Percentiles rank a stretch among this genome's conserved stretches.
Conservation (phyloP, 2,797 vertebrate genomes). For the Simalia tracyae region DNA sequence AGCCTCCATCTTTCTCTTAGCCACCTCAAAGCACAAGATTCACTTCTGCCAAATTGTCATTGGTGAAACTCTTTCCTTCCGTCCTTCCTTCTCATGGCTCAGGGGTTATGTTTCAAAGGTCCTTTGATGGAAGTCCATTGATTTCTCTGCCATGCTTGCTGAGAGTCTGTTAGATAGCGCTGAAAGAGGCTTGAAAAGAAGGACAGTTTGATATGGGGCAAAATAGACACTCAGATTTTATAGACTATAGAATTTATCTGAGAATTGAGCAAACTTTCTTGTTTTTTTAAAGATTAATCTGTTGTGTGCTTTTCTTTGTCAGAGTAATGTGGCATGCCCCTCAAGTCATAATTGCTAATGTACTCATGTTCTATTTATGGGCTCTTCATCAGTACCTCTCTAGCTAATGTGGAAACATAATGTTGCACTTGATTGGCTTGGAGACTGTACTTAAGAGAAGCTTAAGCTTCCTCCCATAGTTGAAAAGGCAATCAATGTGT, state of each 20-base stretch:
- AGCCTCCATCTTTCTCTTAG: not conserved
- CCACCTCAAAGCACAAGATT: conserved; percentile 25
- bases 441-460: not conserved
- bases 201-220: not conserved
- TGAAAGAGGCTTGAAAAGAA: not conserved
- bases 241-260: not conserved
- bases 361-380: not conserved
- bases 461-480: not conserved
- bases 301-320: not conserved
- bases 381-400: not conserved
- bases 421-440: not conserved
- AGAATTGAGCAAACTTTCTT: not conserved
- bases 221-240: not conserved
- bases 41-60: not conserved
- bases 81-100: not conserved
- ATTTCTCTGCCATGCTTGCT: not conserved
- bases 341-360: not conserved
- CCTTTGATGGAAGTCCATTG: not conserved
- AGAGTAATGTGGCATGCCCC: not conserved
- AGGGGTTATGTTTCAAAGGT: not conserved
- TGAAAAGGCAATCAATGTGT: not conserved
- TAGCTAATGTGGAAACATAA: not conserved
- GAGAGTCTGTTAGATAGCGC: not conserved
- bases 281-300: not conserved
- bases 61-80: not conserved